Evolutionary conservation across 37 sponge, comb jelly and placozoan species (phyloP).

Genomic region (Amphimedon queenslandica): DNA sequence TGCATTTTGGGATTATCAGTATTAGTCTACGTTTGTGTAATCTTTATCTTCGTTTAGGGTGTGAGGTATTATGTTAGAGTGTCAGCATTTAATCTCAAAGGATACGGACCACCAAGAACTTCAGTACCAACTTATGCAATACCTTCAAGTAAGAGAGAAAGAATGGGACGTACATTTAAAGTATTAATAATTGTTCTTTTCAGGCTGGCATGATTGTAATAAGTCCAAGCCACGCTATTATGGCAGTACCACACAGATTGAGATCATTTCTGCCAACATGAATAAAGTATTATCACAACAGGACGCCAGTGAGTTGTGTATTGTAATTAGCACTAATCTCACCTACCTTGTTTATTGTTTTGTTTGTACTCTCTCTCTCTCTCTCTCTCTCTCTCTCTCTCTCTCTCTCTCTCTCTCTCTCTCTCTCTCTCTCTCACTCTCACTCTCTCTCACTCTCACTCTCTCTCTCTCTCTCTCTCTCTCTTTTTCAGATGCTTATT

Average conservation of each 20-base stretch:
- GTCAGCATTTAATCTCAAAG: conserved; percentile 84
- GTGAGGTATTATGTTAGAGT: conserved; percentile 78
- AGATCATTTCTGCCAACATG: conserved; percentile 36
- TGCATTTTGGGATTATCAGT: not conserved
- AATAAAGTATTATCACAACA: conserved; percentile 6
- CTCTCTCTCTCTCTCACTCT: conserved; percentile 58
- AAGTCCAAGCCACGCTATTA: conserved; percentile 54
- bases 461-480: conserved; percentile 30
- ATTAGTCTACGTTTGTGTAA: not conserved
- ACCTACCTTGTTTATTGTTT: no score
- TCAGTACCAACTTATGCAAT: conserved; percentile 53
- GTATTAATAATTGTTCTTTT: not conserved
- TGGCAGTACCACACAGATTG: conserved; percentile 52
- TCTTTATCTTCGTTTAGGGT: conserved; percentile 41
- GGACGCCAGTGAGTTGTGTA: not conserved
- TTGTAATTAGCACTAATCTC: not conserved
- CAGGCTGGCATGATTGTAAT: conserved; percentile 61
- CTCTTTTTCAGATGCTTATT: not conserved
- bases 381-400: conserved; percentile 16
- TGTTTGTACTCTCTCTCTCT: not conserved
- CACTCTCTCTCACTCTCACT: conserved; percentile 31
- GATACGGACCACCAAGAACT: conserved; percentile 59
- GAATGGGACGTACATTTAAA: not conserved
- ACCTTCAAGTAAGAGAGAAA: conserved; percentile 62
- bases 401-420: conserved; percentile 39